Evolutionary conservation across 2,113 vertebrate species (phyloP), one percentile per base, ranked within the genome.

Genomic region (Larimichthys polyactis): DNA sequence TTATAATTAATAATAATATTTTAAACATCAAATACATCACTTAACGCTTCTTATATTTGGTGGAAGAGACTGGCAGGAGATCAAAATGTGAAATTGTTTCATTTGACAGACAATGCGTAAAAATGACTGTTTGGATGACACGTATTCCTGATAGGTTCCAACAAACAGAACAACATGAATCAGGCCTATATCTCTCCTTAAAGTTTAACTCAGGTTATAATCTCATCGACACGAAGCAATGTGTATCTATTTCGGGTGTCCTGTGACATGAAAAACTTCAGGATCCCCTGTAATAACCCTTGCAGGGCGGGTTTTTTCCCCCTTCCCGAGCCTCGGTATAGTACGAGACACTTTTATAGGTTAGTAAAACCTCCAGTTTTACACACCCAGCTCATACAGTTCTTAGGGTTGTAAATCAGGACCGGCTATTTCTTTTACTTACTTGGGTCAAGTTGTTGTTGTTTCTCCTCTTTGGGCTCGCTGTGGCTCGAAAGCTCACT

Each of bases 301-400:
- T 95, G 95, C 94, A 96, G 96, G 95, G 95, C 95, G 95, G 96
- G 94, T 96, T 91, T 77, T 29, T 91, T 94, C 85, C 85, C 85
- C 78, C 67, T 82, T 79, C 77, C 83, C 94, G 94, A 95, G 94
- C 94, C 95, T 90, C 95, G 95, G 94, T 95, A 96, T 96, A 94
- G 95, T 95, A 94, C 95, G 95, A 96, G 97, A 98, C 97, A 97
- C 97, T 99, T 99, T 99, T 99, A 99, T 99, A 97, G 98, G 97
- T 99, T 98, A 97, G 98, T 99, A 99, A 99, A 99, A 99, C 95
- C 97, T 97, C 96, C 95, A 95, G 96, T 97, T 98, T 98, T 98
- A 97, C 97, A 96, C 97, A 97, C 96, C 96, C 96, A 94, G 97
- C 96, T 95, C 96, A 94, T 97, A 96, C 97, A 96, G 97, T 97